Conservation (phyloP, 2,888 invertebrate species). For the Zygaena filipendulae region DNA sequence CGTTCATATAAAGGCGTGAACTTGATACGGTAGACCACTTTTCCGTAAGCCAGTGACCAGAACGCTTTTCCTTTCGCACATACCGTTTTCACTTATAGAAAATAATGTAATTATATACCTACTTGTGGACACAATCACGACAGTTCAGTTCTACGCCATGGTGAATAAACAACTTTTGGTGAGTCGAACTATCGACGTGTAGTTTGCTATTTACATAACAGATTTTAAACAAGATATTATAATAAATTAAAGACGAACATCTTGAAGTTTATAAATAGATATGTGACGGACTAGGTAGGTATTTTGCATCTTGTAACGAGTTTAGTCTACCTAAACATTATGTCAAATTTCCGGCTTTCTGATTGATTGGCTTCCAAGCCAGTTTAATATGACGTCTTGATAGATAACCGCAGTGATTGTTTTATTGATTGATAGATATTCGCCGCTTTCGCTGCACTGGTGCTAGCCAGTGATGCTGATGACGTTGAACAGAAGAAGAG, state of each 20-base stretch:
- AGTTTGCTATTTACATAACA: too few relatives aligned
- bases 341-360: too few relatives aligned
- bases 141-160: slow-evolving; percentile 24
- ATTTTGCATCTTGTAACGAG: too few relatives aligned
- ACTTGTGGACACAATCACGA: not conserved
- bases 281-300: too few relatives aligned
- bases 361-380: slow-evolving; percentile 27
- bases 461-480: slow-evolving; percentile 40
- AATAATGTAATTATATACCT: slow-evolving; percentile 39
- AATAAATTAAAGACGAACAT: too few relatives aligned
- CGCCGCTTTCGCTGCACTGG: slow-evolving; percentile 38
- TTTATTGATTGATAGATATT: too few relatives aligned
- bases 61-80: slow-evolving; percentile 52
- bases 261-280: too few relatives aligned
- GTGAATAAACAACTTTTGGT: slow-evolving; percentile 46
- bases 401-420: too few relatives aligned
- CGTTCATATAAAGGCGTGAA: slow-evolving; percentile 61
- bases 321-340: too few relatives aligned
- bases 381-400: slow-evolving; percentile 25
- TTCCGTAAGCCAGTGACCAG: slow-evolving; percentile 39
- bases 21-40: slow-evolving; percentile 57
- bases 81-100: slow-evolving; percentile 28
- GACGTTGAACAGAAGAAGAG: slow-evolving; percentile 55
- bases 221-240: too few relatives aligned
- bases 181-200: too few relatives aligned